phyloP scores from a whole-genome alignment of 2,797 vertebrate genomes.

The Poecilia wingei region DNA sequence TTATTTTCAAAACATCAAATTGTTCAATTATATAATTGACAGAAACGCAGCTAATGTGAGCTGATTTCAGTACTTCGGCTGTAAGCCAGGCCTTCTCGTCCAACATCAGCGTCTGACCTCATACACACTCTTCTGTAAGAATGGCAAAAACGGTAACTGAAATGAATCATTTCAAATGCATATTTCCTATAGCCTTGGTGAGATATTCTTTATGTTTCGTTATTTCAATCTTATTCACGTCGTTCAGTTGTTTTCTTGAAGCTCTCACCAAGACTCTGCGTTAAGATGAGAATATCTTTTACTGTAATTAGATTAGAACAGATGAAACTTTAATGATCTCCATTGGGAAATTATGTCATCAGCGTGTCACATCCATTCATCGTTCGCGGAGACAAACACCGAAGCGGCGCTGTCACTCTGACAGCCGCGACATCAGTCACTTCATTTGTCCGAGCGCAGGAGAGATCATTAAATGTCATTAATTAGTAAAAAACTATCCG shows the following conservation, averaged over 20 bases:
- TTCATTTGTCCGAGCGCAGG: constrained; percentile 42
- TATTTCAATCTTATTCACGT: constrained; percentile 6
- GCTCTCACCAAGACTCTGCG: constrained; percentile 39
- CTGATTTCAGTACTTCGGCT: too few species aligned
- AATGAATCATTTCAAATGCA: not conserved
- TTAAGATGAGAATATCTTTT: constrained; percentile 50
- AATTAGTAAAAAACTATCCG: constrained; percentile 61
- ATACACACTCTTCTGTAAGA: not conserved
- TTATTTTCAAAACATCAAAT: too few species aligned
- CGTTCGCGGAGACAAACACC: constrained; percentile 18
- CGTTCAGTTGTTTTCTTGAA: not conserved
- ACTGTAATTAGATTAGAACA: constrained; percentile 71
- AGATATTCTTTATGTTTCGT: not conserved
- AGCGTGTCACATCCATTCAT: constrained; percentile 63
- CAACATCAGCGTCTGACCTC: not conserved
- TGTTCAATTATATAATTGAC: too few species aligned
- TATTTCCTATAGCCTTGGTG: not conserved
- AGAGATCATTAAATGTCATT: constrained; percentile 68
- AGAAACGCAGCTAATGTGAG: too few species aligned
- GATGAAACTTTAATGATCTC: constrained; percentile 76
- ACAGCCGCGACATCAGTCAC: constrained; percentile 62
- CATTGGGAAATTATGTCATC: constrained; percentile 60
- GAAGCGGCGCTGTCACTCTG: constrained; percentile 44
- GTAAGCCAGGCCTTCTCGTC: not conserved
- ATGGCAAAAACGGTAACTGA: not conserved